A percentile compares a stretch with the other conserved stretches of the same genome.
Conservation (phyloP, 1,140 invertebrate genomes). For the Wiebesia pumilae region DNA sequence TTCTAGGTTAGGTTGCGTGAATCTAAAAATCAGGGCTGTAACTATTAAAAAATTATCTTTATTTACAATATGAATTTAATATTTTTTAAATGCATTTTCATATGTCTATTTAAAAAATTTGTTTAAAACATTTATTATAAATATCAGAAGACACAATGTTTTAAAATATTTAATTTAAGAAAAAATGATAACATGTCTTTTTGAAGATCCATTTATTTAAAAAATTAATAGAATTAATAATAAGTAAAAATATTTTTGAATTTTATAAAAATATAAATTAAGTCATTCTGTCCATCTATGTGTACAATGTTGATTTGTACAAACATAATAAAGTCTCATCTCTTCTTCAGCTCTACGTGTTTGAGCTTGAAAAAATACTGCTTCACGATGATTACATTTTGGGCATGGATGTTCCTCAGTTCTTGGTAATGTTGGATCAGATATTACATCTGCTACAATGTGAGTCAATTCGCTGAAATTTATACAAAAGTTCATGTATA, state of each 20-base stretch:
- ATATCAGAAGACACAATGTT: neutral
- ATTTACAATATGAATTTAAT: neutral
- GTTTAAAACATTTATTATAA: neutral
- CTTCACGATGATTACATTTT: constrained; percentile 93
- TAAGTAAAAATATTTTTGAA: neutral
- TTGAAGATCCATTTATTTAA: neutral
- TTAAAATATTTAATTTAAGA: neutral
- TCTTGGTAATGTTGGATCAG: constrained; percentile 97
- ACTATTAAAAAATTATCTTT: neutral
- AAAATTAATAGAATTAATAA: neutral
- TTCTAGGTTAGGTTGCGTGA: constrained; percentile 46
- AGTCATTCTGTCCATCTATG: constrained; percentile 98
- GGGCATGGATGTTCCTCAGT: constrained; percentile 99
- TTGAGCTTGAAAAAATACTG: constrained; percentile 96
- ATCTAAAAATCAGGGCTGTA: constrained; percentile 5
- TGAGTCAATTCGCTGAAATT: constrained; percentile 92
- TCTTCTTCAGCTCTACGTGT: constrained; percentile 97
- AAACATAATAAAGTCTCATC: constrained; percentile 99
- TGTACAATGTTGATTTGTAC: constrained; percentile 93
- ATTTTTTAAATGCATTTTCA: constrained; percentile 1
- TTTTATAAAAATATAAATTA: neutral
- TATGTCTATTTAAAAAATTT: neutral
- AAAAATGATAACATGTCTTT: neutral
- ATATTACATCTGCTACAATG: constrained; percentile 98
- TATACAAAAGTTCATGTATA: constrained; percentile 55